Conservation (phyloP, 2,113 vertebrate genomes). For the Pogonocichla stellata region DNA sequence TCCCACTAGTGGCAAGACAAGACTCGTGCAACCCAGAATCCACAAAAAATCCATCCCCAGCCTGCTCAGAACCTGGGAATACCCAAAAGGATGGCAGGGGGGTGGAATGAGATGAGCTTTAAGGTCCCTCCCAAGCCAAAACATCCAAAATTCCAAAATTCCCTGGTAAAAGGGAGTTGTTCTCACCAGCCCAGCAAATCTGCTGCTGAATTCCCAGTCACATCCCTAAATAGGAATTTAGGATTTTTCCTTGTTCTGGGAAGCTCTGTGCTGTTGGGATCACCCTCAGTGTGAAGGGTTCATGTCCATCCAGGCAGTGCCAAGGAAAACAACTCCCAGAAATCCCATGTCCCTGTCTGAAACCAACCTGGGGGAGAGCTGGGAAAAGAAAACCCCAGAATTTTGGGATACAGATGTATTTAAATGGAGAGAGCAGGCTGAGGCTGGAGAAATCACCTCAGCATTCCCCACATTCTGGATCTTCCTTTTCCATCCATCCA, state of each 20-base stretch:
- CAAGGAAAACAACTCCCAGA: neutral
- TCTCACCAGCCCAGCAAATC: neutral
- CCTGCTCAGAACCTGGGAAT: neutral
- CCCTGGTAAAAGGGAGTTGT: neutral
- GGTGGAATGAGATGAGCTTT: neutral
- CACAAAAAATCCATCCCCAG: neutral
- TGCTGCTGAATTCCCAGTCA: neutral
- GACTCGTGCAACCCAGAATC: neutral
- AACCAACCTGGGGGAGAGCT: neutral
- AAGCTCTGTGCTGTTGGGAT: fast-evolving
- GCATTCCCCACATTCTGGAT: neutral
- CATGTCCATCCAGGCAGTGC: fast-evolving
- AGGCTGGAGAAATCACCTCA: neutral
- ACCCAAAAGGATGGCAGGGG: fast-evolving
- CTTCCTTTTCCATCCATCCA: neutral
- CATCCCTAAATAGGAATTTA: fast-evolving
- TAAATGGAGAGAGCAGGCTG: neutral
- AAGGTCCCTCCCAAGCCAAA: neutral
- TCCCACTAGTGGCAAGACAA: neutral
- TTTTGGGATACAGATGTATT: fast-evolving
- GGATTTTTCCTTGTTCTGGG: neutral
- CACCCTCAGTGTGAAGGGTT: neutral
- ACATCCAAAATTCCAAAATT: neutral
- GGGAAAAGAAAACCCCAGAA: neutral
- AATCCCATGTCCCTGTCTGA: neutral